phyloP scores from a whole-genome alignment of 2,113 vertebrate species.

The Leptobrachium leishanense region DNA sequence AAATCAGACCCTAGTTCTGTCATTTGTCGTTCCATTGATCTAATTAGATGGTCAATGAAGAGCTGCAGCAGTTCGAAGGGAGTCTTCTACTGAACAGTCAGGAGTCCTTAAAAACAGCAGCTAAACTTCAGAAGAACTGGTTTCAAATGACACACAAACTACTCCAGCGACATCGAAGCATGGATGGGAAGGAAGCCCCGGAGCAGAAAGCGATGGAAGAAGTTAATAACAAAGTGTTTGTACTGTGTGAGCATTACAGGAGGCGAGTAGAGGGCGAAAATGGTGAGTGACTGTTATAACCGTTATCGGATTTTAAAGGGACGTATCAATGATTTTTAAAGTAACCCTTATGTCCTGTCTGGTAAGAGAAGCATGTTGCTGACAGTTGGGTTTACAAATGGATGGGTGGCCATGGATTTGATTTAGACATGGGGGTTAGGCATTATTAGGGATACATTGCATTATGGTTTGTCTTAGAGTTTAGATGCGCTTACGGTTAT shows the following conservation, averaged over 20 bases:
- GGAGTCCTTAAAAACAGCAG: constrained; percentile 64
- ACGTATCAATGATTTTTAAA: no score
- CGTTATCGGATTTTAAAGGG: no score
- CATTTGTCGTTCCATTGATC: background rate
- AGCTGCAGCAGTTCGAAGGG: constrained; percentile 64
- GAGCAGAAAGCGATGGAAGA: constrained; percentile 60
- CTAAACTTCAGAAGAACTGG: constrained; percentile 69
- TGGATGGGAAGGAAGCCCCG: constrained; percentile 54
- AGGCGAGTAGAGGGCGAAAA: constrained; percentile 68
- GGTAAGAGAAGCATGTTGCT: no score
- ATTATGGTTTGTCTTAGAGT: no score
- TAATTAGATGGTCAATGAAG: constrained; percentile 64
- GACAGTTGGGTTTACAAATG: no score
- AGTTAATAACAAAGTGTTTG: constrained; percentile 51
- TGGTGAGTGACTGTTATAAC: constrained; percentile 61
- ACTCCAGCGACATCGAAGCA: constrained; percentile 66
- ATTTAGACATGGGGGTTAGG: no score
- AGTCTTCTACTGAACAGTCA: constrained; percentile 62
- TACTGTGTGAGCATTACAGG: constrained; percentile 64
- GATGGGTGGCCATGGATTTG: background rate
- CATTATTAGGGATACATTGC: no score
- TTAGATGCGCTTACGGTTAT: no score
- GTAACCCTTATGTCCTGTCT: no score
- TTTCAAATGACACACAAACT: constrained; percentile 63
- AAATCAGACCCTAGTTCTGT: no score